Base-by-base conservation (phyloP, 2,888 invertebrate genomes). In the Drosophila nigritarsus region DNA sequence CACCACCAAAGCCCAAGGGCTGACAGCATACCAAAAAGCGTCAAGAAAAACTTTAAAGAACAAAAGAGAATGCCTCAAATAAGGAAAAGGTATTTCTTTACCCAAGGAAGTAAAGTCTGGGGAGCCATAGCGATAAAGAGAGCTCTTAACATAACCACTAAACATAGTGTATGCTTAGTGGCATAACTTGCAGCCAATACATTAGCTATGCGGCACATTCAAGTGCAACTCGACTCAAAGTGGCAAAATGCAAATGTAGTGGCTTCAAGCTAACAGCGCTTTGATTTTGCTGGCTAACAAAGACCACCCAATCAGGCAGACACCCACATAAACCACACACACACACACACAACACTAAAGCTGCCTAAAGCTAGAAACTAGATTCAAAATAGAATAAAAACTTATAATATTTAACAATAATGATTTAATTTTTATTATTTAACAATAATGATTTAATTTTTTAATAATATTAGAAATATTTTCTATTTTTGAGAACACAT, bases 151-250 rank as follows among this genome's bases (percentile, higher is more conserved):
- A 15, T 2, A 24, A 8, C 42, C 42, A 42, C 20, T 20, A 42
- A 15, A 45, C 24, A 24, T 4, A 45, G 24, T 24, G 45, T 24
- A 4, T 45, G 6, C 8, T 24, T 3, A 15, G 45, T 45, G 32
- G 62, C 34, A 61, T 45, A 68, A 61, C 61, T 61, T 36, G 15
- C 24, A 51, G 36, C 45, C 66, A 62, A 65, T 62, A 63, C 65
- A 68, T 75, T 72, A 82, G 65, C 36, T 62, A 76, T 73, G 73
- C 80, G 55, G 32, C 9, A 36, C 42, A 27, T 53, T 78, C 45
- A 38, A 80, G 53, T 58, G 67, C 65, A 48, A 48, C 70, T 73
- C 59, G 32, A 53, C 49, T 29, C 18, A 51, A 45, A 64, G 45
- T 58, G 65, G 58, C 27, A 30, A 63, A 59, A 77, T 77, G 77